phyloP scores from a whole-genome alignment of 1,140 invertebrate species.

The Heliconius hewitsoni region DNA sequence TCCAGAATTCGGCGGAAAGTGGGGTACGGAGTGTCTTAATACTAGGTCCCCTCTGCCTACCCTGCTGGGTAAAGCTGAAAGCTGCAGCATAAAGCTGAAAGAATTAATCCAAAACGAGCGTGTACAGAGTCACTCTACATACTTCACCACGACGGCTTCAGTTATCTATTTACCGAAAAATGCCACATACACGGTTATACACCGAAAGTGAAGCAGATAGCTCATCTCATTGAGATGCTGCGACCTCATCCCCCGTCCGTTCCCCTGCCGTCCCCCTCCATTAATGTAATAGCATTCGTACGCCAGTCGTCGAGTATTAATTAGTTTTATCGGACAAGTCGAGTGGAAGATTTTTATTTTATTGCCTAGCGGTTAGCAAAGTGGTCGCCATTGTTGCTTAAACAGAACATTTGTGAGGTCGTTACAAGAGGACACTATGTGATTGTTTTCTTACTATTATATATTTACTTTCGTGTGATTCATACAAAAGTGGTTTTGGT shows the following conservation, averaged over 20 bases:
- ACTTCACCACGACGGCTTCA: too few relatives aligned
- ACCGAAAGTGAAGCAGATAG: background rate
- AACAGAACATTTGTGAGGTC: background rate
- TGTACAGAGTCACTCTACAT: too few relatives aligned
- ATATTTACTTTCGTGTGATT: background rate
- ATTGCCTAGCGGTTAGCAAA: conserved; percentile 32
- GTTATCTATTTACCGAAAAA: background rate
- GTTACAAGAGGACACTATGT: background rate
- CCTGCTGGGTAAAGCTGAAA: too few relatives aligned
- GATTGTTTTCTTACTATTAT: background rate
- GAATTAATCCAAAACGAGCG: too few relatives aligned
- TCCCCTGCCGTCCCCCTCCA: conserved; percentile 44
- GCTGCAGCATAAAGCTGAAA: too few relatives aligned
- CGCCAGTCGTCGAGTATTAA: conserved; percentile 45
- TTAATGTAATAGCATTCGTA: conserved; percentile 62
- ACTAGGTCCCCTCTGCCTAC: too few relatives aligned
- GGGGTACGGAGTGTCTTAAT: too few relatives aligned
- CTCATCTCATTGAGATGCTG: conserved; percentile 58
- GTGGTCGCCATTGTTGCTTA: conserved; percentile 5
- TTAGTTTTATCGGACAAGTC: conserved; percentile 63
- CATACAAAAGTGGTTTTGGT: background rate
- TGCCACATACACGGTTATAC: background rate
- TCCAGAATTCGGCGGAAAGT: too few relatives aligned
- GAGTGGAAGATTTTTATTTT: conserved; percentile 48
- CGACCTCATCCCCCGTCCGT: conserved; percentile 44